A percentile compares a stretch with the other conserved stretches of the same genome.
phyloP scores from a whole-genome alignment of 2,888 invertebrate species.

The Erannis defoliaria region DNA sequence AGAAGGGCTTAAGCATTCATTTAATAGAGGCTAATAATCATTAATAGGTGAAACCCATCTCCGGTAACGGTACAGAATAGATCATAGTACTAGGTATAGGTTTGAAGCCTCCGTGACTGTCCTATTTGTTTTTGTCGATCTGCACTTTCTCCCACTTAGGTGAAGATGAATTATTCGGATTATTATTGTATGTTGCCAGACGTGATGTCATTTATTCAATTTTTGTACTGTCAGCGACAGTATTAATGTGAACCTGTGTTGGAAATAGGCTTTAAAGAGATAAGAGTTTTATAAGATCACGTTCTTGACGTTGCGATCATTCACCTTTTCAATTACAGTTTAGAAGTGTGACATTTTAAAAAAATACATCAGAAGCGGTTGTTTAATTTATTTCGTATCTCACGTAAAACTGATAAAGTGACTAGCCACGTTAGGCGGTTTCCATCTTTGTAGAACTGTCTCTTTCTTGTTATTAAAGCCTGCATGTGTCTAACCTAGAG shows the following conservation, averaged over 20 bases:
- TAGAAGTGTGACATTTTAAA: too few relatives aligned
- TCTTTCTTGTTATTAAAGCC: too few relatives aligned
- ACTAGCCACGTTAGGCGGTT: too few relatives aligned
- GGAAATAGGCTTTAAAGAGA: too few relatives aligned
- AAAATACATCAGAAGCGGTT: too few relatives aligned
- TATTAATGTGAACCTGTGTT: not conserved
- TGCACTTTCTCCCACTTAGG: slow-evolving; percentile 53
- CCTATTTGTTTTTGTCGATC: slow-evolving; percentile 49
- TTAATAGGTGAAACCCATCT: slow-evolving; percentile 80
- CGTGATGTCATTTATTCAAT: slow-evolving; percentile 39
- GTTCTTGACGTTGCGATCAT: too few relatives aligned
- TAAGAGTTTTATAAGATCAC: too few relatives aligned
- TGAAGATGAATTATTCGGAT: slow-evolving; percentile 42
- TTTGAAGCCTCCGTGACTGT: slow-evolving; percentile 33
- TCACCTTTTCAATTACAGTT: too few relatives aligned
- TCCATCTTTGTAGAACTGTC: too few relatives aligned
- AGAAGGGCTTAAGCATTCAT: slow-evolving; percentile 60
- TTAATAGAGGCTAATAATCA: slow-evolving; percentile 75
- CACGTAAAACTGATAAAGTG: too few relatives aligned
- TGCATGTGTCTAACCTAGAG: too few relatives aligned
- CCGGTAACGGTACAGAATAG: slow-evolving; percentile 35
- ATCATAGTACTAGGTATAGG: slow-evolving; percentile 13
- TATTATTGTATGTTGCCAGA: slow-evolving; percentile 32
- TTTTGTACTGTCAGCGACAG: slow-evolving; percentile 17
- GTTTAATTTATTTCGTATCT: too few relatives aligned